These are phyloP conservation scores for Amphiduros pacificus DNA, from an alignment of 2,888 invertebrate genomes.

Conservation along the genomic window DNA sequence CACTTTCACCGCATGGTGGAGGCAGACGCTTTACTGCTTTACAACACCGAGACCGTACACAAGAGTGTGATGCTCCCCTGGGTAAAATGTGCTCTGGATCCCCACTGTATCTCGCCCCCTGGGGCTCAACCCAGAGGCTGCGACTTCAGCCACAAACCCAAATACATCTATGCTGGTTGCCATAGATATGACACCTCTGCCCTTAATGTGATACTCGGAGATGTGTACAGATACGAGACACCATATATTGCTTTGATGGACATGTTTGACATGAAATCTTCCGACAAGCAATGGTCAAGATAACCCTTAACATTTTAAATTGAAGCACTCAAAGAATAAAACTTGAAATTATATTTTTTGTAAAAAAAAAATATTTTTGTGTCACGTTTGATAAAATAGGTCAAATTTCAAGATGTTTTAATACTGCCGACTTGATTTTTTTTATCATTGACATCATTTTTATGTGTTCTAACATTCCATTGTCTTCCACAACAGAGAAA, in stretches of 20 bases:
- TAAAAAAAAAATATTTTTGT: too few relatives aligned
- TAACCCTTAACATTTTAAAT: too few relatives aligned
- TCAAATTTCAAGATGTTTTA: too few relatives aligned
- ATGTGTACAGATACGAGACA: constrained; percentile 68
- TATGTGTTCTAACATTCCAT: too few relatives aligned
- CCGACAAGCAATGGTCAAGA: too few relatives aligned
- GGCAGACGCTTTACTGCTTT: constrained; percentile 64
- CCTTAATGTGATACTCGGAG: constrained; percentile 83
- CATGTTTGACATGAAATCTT: constrained; percentile 8
- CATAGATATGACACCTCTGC: constrained; percentile 92
- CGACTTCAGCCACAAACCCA: constrained; percentile 88
- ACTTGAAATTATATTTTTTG: too few relatives aligned
- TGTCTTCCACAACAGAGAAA: too few relatives aligned
- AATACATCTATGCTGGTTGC: constrained; percentile 93
- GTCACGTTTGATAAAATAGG: too few relatives aligned
- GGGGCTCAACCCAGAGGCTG: constrained; percentile 82
- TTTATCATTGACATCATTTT: too few relatives aligned
- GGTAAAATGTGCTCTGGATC: constrained; percentile 87
- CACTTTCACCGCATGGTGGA: constrained; percentile 87
- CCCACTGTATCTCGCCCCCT: constrained; percentile 89
- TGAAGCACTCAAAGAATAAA: too few relatives aligned
- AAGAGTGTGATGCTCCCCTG: constrained; percentile 80
- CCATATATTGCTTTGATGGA: constrained; percentile 20
- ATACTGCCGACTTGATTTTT: too few relatives aligned
- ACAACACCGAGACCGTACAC: constrained; percentile 71